Percentiles rank a stretch among this genome's conserved stretches.
Evolutionary conservation across 2,797 vertebrate species (phyloP).

Genomic region (Peromyscus nudipes): DNA sequence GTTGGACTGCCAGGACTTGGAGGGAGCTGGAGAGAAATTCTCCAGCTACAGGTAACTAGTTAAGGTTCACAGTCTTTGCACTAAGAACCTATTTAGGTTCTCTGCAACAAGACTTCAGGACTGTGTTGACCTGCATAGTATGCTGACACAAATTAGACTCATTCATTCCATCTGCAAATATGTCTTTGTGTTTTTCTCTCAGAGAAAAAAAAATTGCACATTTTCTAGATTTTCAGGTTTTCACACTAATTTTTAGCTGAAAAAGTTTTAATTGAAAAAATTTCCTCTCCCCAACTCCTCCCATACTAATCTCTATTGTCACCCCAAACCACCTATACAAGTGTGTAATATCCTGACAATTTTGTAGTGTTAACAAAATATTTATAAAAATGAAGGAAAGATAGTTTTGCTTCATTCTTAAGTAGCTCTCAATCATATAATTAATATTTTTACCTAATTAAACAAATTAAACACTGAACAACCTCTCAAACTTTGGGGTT

Average conservation of each 20-base stretch:
- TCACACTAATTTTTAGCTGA: not conserved
- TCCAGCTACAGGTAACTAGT: not conserved
- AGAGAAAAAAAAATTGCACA: constrained; percentile 21
- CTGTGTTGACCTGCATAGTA: not conserved
- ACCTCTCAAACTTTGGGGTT: not conserved
- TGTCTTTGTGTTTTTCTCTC: not conserved
- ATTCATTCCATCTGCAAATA: not conserved
- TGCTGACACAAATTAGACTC: not conserved
- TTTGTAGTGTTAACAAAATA: not conserved
- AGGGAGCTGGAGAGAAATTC: too few relatives aligned
- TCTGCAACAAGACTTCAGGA: not conserved
- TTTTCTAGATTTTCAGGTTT: constrained; percentile 23
- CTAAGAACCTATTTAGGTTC: not conserved
- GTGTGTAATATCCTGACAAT: not conserved
- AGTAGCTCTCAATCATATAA: not conserved
- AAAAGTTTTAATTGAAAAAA: too few relatives aligned
- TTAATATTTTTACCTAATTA: constrained; percentile 13
- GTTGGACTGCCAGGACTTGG: too few relatives aligned
- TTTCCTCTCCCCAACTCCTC: too few relatives aligned
- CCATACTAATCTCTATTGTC: not conserved
- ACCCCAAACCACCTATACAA: not conserved
- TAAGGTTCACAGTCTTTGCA: not conserved
- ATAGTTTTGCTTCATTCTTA: not conserved
- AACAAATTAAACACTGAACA: not conserved
- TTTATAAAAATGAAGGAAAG: not conserved